Conservation (phyloP, 2,888 invertebrate genomes). For the Ochropleura plecta region DNA sequence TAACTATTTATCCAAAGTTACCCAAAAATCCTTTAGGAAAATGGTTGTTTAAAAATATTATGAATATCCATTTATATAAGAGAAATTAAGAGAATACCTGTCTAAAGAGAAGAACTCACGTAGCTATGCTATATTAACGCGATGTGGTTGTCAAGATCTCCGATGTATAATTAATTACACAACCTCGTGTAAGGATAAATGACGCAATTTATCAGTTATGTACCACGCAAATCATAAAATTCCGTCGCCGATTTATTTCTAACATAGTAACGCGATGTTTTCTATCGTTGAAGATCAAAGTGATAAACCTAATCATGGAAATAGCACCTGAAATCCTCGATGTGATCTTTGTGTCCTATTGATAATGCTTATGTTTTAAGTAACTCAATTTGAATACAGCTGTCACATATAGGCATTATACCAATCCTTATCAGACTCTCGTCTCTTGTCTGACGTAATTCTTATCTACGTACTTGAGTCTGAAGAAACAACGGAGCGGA, state of each 20-base stretch:
- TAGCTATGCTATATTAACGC: not conserved
- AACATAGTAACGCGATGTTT: conserved; percentile 15
- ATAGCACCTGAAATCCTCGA: not conserved
- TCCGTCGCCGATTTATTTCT: conserved; percentile 10
- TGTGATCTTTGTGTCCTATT: conserved; percentile 28
- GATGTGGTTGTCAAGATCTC: conserved; percentile 6
- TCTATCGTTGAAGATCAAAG: conserved; percentile 20
- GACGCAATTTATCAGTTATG: conserved; percentile 12
- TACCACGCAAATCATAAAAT: conserved; percentile 11
- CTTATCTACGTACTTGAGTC: conserved; percentile 51
- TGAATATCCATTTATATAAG: not conserved
- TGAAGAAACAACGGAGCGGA: conserved; percentile 47
- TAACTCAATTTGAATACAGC: conserved; percentile 34
- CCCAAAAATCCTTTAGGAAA: too few species aligned
- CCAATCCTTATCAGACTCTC: conserved; percentile 38
- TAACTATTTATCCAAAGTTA: too few species aligned
- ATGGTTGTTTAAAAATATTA: not conserved
- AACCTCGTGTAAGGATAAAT: conserved; percentile 31
- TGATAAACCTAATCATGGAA: conserved; percentile 19
- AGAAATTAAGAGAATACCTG: not conserved
- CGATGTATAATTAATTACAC: conserved; percentile 16
- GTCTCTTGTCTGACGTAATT: conserved; percentile 31
- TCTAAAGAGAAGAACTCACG: not conserved
- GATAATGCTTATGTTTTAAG: conserved; percentile 23
- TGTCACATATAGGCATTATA: conserved; percentile 26